Percentiles rank a stretch among this genome's conserved stretches.
phyloP scores from a whole-genome alignment of 2,888 invertebrate species.

The Aleiodes alternator region DNA sequence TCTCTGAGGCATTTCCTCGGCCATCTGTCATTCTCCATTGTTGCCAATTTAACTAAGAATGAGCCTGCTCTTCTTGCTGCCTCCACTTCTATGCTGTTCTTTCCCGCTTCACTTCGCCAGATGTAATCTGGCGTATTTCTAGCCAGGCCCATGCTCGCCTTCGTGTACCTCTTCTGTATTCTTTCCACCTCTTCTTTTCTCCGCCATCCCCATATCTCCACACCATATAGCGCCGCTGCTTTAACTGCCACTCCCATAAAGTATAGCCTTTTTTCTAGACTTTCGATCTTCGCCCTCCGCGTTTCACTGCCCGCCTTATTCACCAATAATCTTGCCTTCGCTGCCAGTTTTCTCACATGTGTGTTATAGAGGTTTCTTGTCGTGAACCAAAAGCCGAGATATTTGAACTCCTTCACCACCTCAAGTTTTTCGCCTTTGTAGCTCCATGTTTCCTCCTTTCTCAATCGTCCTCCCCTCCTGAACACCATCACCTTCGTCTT shows the following conservation, averaged over 20 bases:
- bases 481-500: too few relatives aligned
- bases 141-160: slow-evolving; percentile 1
- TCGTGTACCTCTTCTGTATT: slow-evolving; percentile 6
- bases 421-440: neutral
- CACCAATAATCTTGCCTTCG: neutral
- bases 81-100: neutral
- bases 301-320: neutral
- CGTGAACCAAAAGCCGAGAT: neutral
- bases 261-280: neutral
- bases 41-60: neutral
- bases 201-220: slow-evolving; percentile 49
- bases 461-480: too few relatives aligned
- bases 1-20: neutral
- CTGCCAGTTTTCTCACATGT: neutral
- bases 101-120: neutral
- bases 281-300: neutral
- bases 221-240: slow-evolving; percentile 37
- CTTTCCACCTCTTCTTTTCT: neutral
- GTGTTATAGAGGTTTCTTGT: neutral
- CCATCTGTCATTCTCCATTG: neutral
- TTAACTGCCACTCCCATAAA: neutral
- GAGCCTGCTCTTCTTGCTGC: neutral
- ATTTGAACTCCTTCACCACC: neutral
- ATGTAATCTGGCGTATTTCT: slow-evolving; percentile 7
- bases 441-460: too few relatives aligned